Base-by-base conservation (phyloP, 2,888 invertebrate species). In the Ceratothoa steindachneri region DNA sequence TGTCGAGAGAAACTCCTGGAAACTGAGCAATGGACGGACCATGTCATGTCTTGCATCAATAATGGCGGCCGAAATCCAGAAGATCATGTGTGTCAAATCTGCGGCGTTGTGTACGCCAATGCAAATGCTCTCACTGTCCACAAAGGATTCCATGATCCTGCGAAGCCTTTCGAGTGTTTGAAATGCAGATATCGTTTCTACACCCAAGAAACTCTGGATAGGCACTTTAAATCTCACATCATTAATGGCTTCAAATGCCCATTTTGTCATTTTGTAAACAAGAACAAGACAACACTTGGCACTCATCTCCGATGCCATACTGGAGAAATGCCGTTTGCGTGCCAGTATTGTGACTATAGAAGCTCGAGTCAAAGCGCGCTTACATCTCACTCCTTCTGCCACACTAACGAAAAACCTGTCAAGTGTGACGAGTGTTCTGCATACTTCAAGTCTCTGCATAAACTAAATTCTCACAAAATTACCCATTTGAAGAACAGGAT, bases 111-210 rank as follows among this genome's bases (percentile, higher is more conserved):
- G 27, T 60, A 60, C 27, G 60, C 60, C 2, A 60, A 60, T 24
- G n/a, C 60, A 22, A 24, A 24, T 12, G 60, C 60, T 60, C 27
- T 60, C 19, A 12, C 24, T 22, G 60, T 60, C 1, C 60, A 60
- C 24, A 60, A 60, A 60, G 60, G 60, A 3, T 60, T 60, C 24
- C 60, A 60, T 60, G 60, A 60, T 60, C 19, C 60, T 22, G 60
- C 60, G 12, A 60, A 60, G 27, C 60, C 60, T 60, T 60, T 60
- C 60, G 60, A 60, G 27, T 60, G 60, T 60, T 60, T 60, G 22
- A 60, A 60, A 3, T 60, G 60, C 3, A n/a, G 9, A 3, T 60
- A 60, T 24, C 19, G 60, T 24, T 60, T 60, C 24, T 60, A 60
- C 24, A 60, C 60, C 1, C 22, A 60, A 60, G 60, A 60, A 60